Evolutionary conservation across 2,797 vertebrate species (phyloP).

Genomic region (Clarias laeviceps): DNA sequence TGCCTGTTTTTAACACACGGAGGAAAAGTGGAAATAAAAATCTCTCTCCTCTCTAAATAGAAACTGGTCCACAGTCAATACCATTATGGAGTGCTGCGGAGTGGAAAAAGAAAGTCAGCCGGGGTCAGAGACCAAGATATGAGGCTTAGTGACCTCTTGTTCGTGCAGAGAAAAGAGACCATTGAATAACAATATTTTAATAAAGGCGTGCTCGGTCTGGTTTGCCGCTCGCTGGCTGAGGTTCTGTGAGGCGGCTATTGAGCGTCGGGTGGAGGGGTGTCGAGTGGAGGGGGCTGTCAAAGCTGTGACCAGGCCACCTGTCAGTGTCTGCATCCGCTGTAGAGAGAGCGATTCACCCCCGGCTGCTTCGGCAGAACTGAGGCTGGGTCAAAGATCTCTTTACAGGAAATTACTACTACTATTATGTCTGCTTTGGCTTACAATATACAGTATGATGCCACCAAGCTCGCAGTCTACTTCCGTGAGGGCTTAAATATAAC

Average conservation of each 20-base stretch:
- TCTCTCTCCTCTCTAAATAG: constrained; percentile 82
- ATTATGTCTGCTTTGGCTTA: constrained; percentile 61
- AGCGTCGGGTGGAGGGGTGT: constrained; percentile 75
- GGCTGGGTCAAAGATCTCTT: constrained; percentile 80
- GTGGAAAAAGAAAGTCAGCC: constrained; percentile 87
- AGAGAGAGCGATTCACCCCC: constrained; percentile 71
- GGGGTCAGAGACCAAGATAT: constrained; percentile 89
- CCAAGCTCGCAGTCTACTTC: constrained; percentile 33
- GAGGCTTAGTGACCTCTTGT: constrained; percentile 86
- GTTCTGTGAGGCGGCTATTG: constrained; percentile 81
- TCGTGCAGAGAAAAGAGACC: constrained; percentile 87
- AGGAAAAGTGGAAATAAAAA: constrained; percentile 73
- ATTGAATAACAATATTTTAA: constrained; percentile 94
- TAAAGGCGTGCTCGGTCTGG: constrained; percentile 75
- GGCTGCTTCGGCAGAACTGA: constrained; percentile 78
- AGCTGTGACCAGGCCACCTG: constrained; percentile 80
- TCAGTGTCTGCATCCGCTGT: constrained; percentile 84
- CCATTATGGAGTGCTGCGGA: constrained; percentile 84
- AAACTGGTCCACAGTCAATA: constrained; percentile 85
- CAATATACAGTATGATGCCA: constrained; percentile 58
- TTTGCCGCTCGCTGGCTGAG: constrained; percentile 71
- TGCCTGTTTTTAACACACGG: constrained; percentile 71
- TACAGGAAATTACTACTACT: constrained; percentile 85
- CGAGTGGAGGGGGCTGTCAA: constrained; percentile 66
- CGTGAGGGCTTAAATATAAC: constrained; percentile 30